Base-by-base conservation (phyloP, 2,888 invertebrate species). In the Hemithea aestivaria region DNA sequence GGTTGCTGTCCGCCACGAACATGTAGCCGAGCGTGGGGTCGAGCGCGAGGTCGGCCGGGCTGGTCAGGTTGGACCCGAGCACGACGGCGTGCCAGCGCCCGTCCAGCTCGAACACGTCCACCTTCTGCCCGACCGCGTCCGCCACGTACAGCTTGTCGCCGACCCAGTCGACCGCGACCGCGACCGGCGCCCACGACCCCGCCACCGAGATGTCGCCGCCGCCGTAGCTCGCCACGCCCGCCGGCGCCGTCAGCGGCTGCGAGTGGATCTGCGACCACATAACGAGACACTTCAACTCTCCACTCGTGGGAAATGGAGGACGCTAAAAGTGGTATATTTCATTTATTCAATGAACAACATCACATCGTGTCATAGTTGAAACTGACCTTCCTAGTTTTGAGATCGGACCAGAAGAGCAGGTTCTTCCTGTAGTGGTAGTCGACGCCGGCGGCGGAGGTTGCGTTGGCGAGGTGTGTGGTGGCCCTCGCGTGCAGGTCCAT, bases 141-240 rank as follows among this genome's bases (percentile, higher is more conserved):
- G 96, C 96, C 10, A 98, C 95, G 79, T 98, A 99, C 6, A 99
- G 89, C 73, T 98, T 98, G 73, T 97, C 94, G 0, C 97, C 97
- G 26, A 99, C 92, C 97, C 98, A 99, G 83, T 99, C 99, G 8
- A 98, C 94, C 6, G 99, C 98, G 31, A 99, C 73, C 0, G 96
- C 94, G 0, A 95, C 93, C 0, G 97, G 97, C 0, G 94, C 90
- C 96, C 96, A 96, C 0, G 95, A 94, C 0, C 95, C 95, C 0
- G 95, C 92, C 20, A 95, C 82, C 0, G 91, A 88, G 50, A 96
- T 92, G 62, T 94, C 94, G 5, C 83, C 75, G 45, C 90, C 90
- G 8, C 82, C 70, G 50, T 84, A 88, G 21, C 67, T 58, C n/a
- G 72, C 57, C 11, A 81, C 51, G 23, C 87, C 87, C 4, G 73